Percentiles rank a stretch among this genome's conserved stretches.
Evolutionary conservation across 2,113 vertebrate species (phyloP).

Genomic region (Scatophagus argus): DNA sequence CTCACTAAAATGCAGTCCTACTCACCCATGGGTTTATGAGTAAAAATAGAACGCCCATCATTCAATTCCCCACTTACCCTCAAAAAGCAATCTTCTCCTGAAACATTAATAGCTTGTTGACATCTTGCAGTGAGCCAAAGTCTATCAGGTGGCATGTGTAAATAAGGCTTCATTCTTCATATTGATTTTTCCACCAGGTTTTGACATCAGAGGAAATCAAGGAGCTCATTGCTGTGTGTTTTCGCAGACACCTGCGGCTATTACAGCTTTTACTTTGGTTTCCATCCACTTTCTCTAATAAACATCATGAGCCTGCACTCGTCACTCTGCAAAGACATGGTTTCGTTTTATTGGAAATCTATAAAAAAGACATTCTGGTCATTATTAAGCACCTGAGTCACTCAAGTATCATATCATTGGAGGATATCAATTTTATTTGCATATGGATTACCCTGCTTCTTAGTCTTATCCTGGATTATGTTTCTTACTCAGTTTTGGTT

Average conservation of each 20-base stretch:
- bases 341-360: conserved; percentile 4
- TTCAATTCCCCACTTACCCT: conserved; percentile 68
- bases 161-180: conserved; percentile 72
- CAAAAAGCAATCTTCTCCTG: conserved; percentile 62
- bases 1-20: conserved; percentile 22
- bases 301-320: conserved; percentile 13
- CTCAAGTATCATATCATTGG: neutral
- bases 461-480: neutral
- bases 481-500: neutral
- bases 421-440: conserved; percentile 29
- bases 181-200: conserved; percentile 76
- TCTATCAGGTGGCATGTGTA: conserved; percentile 70
- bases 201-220: conserved; percentile 76
- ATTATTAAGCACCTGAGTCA: neutral
- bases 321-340: neutral
- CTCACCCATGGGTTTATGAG: conserved; percentile 33
- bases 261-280: conserved; percentile 48
- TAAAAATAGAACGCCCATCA: conserved; percentile 48
- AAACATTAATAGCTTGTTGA: conserved; percentile 71
- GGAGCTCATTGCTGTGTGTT: conserved; percentile 51
- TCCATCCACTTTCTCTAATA: conserved; percentile 38
- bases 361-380: neutral
- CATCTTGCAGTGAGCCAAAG: conserved; percentile 60
- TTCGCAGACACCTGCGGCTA: conserved; percentile 24
- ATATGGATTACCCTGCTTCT: neutral